phyloP scores from a whole-genome alignment of 2,888 invertebrate species.

The Nymphalis urticae region DNA sequence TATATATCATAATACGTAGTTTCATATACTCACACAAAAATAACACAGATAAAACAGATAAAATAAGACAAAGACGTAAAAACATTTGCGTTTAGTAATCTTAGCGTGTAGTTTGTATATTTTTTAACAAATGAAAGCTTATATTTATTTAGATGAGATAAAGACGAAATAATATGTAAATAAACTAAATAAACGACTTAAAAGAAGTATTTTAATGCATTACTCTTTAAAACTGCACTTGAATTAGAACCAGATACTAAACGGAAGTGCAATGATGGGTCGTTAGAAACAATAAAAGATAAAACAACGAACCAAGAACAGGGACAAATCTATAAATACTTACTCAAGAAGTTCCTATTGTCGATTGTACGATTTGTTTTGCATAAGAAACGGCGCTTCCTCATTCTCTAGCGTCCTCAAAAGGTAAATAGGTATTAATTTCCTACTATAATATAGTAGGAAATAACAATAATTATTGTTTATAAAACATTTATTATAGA shows the following conservation, averaged over 20 bases:
- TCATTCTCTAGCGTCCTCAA: slow-evolving; percentile 4
- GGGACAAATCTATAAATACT: slow-evolving; percentile 14
- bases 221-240: neutral
- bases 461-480: slow-evolving; percentile 9
- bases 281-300: slow-evolving; percentile 11
- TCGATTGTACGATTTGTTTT: slow-evolving; percentile 14
- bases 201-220: no score
- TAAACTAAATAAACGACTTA: no score
- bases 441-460: slow-evolving; percentile 11
- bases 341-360: slow-evolving; percentile 15
- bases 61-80: no score
- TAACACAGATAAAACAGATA: no score
- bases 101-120: no score
- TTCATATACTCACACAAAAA: no score
- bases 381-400: slow-evolving; percentile 15
- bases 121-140: no score
- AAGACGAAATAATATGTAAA: no score
- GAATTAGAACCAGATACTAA: neutral
- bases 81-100: no score
- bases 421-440: slow-evolving; percentile 16
- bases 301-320: slow-evolving; percentile 4
- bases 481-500: slow-evolving; percentile 4
- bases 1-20: no score
- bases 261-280: slow-evolving; percentile 12
- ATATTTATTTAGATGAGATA: no score